These are phyloP conservation scores for Bradypodion ventrale DNA, from an alignment of 2,797 vertebrate species.

Conservation along the genomic window DNA sequence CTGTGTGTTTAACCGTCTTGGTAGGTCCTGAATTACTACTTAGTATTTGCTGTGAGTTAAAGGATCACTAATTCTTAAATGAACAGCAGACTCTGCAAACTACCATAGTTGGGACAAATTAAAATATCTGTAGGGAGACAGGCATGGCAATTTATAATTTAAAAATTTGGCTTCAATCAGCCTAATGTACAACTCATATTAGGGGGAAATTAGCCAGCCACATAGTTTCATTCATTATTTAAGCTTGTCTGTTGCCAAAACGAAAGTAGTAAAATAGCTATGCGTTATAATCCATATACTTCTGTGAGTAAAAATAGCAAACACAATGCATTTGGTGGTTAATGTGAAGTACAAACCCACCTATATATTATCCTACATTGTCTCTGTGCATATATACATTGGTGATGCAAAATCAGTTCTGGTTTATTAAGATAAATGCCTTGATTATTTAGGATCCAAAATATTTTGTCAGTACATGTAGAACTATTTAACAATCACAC, in stretches of 20 bases:
- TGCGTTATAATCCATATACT: conserved; percentile 59
- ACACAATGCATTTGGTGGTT: conserved; percentile 52
- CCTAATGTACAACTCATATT: conserved; percentile 36
- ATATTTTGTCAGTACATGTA: conserved; percentile 63
- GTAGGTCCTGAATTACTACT: conserved; percentile 49
- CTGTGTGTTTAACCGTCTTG: conserved; percentile 55
- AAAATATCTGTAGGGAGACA: conserved; percentile 64
- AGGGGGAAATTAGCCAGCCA: conserved; percentile 44
- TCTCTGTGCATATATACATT: conserved; percentile 56
- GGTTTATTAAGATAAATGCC: conserved; percentile 69
- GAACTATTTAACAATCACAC: conserved; percentile 60
- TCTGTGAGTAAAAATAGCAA: conserved; percentile 50
- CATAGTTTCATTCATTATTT: conserved; percentile 39
- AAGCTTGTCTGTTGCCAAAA: conserved; percentile 39
- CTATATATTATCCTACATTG: conserved; percentile 46
- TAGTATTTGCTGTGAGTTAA: conserved; percentile 29
- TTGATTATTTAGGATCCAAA: conserved; percentile 68
- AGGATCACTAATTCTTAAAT: conserved; percentile 45
- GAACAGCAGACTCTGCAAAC: conserved; percentile 60
- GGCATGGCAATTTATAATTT: conserved; percentile 50
- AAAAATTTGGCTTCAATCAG: conserved; percentile 42
- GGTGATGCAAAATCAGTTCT: conserved; percentile 59
- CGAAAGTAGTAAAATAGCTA: conserved; percentile 38
- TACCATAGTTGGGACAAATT: conserved; percentile 60
- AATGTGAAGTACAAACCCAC: conserved; percentile 63